Base-by-base conservation (phyloP, 2,797 vertebrate species). In the Aeoliscus strigatus region DNA sequence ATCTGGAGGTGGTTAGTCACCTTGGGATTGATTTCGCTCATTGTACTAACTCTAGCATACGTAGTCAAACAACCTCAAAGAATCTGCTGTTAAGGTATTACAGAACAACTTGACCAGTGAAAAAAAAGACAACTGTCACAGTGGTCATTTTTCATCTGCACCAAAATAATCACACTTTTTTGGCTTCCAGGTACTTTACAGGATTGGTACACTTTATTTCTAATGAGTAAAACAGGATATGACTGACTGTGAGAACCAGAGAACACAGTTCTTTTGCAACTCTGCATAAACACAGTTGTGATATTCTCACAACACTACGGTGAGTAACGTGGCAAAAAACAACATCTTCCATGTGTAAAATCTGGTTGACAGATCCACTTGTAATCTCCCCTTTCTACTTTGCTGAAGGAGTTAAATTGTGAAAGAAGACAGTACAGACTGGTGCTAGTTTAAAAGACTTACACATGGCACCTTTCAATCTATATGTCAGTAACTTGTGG, bases 1-100 rank as follows among this genome's bases (percentile, higher is more conserved):
- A 28, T 75, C 64, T 66, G 58, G 4, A 65, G 55, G 51, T 48
- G n/a, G 11, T 80, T 60, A 59, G 50, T 82, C 75, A 82, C 8
- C 4, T 37, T 6, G 46, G 36, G 33, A 31, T 41, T 47, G 64
- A 34, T 53, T 9, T 40, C 29, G 10, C 16, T 38, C 15, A 44
- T 18, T 28, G 9, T 14, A 14, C 14, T 5, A 40, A 57, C 29
- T 11, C 26, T 27, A 21, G 3, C 28, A n/a, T n/a, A n/a, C n/a
- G n/a, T n/a, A n/a, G n/a, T 25, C 9, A 10, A 39, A 2, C 4
- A 54, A 44, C 14, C 4, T 5, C n/a, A n/a, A 27, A 31, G 12
- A 14, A 8, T 17, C 12, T 11, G 16, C 6, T 31, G 5, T 27
- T 24, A 55, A 37, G 4, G 12, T 18, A n/a, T n/a, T n/a, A n/a